Evolutionary conservation across 2,113 vertebrate genomes (phyloP).

Genomic region (Xenus cinereus): DNA sequence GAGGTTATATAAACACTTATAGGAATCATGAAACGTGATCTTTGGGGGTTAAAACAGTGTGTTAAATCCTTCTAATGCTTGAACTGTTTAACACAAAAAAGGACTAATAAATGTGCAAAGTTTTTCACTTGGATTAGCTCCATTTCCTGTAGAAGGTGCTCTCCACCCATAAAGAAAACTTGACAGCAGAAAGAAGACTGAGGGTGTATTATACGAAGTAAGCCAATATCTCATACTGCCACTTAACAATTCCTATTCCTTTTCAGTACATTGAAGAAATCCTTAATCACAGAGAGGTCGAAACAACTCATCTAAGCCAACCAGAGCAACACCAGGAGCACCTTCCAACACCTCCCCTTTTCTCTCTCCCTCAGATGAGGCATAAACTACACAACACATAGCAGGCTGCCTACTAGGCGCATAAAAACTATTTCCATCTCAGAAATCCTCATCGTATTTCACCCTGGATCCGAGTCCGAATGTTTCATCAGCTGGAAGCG

Average conservation of each 20-base stretch:
- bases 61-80: constrained; percentile 60
- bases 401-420: neutral
- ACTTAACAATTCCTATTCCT: neutral
- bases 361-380: neutral
- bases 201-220: neutral
- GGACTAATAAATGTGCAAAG: constrained; percentile 35
- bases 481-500: constrained; percentile 62
- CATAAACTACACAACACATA: neutral
- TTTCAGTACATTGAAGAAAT: neutral
- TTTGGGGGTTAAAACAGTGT: constrained; percentile 59
- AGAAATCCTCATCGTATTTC: constrained; percentile 16
- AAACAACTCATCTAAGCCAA: neutral
- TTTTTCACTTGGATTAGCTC: constrained; percentile 62
- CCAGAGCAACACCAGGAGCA: neutral
- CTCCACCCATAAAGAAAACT: constrained; percentile 73
- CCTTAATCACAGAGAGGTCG: neutral
- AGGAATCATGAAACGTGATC: constrained; percentile 68
- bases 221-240: neutral
- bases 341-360: neutral
- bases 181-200: constrained; percentile 31
- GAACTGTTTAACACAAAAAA: constrained; percentile 66
- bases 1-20: constrained; percentile 69
- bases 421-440: neutral
- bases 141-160: constrained; percentile 71
- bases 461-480: neutral